phyloP scores from a whole-genome alignment of 2,113 vertebrate species.

The Crotophaga sulcirostris region DNA sequence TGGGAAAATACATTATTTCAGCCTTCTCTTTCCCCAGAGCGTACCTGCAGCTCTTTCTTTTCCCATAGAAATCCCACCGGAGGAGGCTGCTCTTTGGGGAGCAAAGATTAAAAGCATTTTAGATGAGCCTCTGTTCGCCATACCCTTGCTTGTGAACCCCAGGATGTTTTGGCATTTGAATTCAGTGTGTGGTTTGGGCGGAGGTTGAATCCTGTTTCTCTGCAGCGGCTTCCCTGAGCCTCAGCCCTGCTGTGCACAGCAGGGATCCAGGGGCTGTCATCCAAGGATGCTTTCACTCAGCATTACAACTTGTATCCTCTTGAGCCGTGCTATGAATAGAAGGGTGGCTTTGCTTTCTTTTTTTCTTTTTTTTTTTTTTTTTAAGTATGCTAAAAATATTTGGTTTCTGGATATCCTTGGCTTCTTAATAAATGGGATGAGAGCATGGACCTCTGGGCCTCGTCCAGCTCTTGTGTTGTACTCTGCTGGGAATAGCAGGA shows the following conservation, averaged over 20 bases:
- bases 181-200: background rate
- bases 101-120: conserved; percentile 42
- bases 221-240: background rate
- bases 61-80: background rate
- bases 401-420: background rate
- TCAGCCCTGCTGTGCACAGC: conserved; percentile 31
- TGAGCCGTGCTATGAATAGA: background rate
- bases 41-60: background rate
- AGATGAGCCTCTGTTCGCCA: background rate
- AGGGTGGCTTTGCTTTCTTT: background rate
- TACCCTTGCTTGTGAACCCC: background rate
- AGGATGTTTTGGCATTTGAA: conserved; percentile 28
- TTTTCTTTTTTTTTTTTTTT: background rate
- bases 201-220: background rate
- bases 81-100: background rate
- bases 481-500: conserved; percentile 22
- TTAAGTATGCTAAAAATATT: background rate
- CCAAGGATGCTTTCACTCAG: conserved; percentile 45
- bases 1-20: background rate
- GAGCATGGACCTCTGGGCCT: background rate
- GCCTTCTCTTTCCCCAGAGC: background rate
- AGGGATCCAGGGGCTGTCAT: background rate
- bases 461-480: background rate
- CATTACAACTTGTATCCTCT: conserved; percentile 27
- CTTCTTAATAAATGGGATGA: background rate